phyloP scores from a whole-genome alignment of 2,888 invertebrate species.

The Dromius quadrimaculatus region DNA sequence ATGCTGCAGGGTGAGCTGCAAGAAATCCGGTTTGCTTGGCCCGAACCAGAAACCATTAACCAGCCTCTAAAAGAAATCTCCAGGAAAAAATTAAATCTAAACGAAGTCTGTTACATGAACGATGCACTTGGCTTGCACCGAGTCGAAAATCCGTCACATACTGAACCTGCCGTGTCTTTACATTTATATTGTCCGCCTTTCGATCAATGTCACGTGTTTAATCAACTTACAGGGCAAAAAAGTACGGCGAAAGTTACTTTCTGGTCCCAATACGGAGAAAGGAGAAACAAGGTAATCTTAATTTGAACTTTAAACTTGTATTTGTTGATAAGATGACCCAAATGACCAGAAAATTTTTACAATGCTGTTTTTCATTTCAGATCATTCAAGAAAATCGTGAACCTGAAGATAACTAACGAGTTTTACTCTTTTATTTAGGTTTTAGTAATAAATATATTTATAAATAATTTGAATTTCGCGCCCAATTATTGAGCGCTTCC shows the following conservation, averaged over 20 bases:
- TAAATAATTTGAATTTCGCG: not conserved
- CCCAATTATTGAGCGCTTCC: too few species aligned
- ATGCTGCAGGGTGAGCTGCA: conserved; percentile 84
- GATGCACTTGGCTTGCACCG: conserved; percentile 95
- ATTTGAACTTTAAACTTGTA: not conserved
- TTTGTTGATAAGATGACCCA: conserved; percentile 11
- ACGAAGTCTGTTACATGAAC: conserved; percentile 95
- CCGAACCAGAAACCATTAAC: conserved; percentile 65
- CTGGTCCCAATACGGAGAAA: conserved; percentile 92
- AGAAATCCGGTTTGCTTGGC: conserved; percentile 90
- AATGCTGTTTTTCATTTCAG: conserved; percentile 55
- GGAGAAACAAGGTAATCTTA: conserved; percentile 72
- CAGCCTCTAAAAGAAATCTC: conserved; percentile 69
- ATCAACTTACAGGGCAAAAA: conserved; percentile 87
- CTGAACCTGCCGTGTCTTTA: conserved; percentile 89
- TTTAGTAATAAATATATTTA: not conserved
- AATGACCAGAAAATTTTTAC: not conserved
- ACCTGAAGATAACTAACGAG: conserved; percentile 62
- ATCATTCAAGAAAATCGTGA: conserved; percentile 59
- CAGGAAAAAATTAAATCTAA: conserved; percentile 74
- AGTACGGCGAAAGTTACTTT: conserved; percentile 83
- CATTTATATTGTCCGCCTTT: conserved; percentile 98
- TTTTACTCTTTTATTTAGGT: conserved; percentile 16
- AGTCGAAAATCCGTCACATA: conserved; percentile 93
- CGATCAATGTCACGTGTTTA: conserved; percentile 88